Evolutionary conservation across 2,888 invertebrate species (phyloP).

Genomic region (Phymatocera aterrima): DNA sequence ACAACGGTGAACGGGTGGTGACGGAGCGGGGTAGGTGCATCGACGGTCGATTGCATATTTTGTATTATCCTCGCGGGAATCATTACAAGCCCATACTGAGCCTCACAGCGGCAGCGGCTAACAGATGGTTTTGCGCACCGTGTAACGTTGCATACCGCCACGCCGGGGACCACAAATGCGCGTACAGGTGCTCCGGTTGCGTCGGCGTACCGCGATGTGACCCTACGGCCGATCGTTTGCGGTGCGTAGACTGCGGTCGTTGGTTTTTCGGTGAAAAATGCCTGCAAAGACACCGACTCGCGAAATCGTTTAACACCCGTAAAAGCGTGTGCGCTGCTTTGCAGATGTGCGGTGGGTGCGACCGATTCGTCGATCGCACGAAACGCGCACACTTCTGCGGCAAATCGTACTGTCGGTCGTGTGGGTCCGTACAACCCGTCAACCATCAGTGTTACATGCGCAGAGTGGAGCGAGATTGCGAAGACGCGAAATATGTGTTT

Average conservation of each 20-base stretch:
- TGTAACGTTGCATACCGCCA: neutral
- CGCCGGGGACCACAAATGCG: neutral
- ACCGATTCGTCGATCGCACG: neutral
- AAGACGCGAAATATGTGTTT: neutral
- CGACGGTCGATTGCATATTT: neutral
- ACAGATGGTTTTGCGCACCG: conserved; percentile 53
- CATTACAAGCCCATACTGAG: conserved; percentile 42
- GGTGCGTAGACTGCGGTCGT: neutral
- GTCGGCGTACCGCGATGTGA: neutral
- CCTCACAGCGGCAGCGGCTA: conserved; percentile 31
- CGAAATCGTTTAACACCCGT: neutral
- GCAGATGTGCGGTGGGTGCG: neutral
- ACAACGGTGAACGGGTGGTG: conserved; percentile 17
- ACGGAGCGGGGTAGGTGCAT: neutral
- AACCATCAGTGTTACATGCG: neutral
- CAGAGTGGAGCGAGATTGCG: neutral
- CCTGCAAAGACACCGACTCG: neutral
- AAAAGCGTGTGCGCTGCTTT: neutral
- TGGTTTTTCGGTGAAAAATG: neutral
- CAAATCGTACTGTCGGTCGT: neutral
- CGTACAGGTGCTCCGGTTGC: neutral
- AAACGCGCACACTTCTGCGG: neutral
- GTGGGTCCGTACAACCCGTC: neutral
- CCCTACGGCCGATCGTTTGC: neutral
- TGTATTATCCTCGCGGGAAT: neutral